Evolutionary conservation across 2,888 invertebrate species (phyloP).

Genomic region (Seira musarum): DNA sequence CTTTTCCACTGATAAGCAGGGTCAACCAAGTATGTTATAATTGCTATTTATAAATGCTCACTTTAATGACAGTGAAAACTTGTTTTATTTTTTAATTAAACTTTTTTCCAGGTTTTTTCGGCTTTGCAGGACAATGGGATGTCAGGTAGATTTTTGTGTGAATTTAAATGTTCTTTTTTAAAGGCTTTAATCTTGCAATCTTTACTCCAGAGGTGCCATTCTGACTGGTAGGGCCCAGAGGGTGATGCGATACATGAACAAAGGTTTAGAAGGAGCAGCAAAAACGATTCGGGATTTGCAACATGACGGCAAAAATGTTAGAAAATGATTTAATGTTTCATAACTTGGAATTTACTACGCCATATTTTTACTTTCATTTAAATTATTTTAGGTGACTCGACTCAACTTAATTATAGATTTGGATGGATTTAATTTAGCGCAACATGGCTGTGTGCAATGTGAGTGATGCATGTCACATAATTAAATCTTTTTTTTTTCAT

Average conservation of each 20-base stretch:
- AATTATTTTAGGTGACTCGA: conserved; percentile 33
- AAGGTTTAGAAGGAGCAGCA: conserved; percentile 33
- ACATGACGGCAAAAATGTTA: conserved; percentile 42
- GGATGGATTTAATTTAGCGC: conserved; percentile 42
- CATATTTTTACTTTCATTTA: neutral
- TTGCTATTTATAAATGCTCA: neutral
- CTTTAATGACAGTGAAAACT: neutral
- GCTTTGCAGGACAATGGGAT: conserved; percentile 48
- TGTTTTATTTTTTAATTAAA: neutral
- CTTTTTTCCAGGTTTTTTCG: conserved; percentile 32
- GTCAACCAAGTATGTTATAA: conserved; percentile 31
- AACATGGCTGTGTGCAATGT: conserved; percentile 48
- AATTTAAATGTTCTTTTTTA: too few species aligned
- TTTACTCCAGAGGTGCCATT: neutral
- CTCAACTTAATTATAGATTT: conserved; percentile 45
- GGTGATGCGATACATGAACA: conserved; percentile 31
- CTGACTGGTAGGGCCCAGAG: conserved; percentile 24
- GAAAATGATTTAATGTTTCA: neutral
- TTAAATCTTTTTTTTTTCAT: too few species aligned
- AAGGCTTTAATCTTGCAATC: neutral
- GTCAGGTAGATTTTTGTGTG: too few species aligned
- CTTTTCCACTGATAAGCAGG: conserved; percentile 32
- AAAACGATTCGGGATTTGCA: conserved; percentile 32
- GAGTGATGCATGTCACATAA: neutral
- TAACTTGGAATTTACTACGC: neutral